These are phyloP conservation scores for Andricus quercusramuli DNA, from an alignment of 2,888 invertebrate species.

Conservation along the genomic window DNA sequence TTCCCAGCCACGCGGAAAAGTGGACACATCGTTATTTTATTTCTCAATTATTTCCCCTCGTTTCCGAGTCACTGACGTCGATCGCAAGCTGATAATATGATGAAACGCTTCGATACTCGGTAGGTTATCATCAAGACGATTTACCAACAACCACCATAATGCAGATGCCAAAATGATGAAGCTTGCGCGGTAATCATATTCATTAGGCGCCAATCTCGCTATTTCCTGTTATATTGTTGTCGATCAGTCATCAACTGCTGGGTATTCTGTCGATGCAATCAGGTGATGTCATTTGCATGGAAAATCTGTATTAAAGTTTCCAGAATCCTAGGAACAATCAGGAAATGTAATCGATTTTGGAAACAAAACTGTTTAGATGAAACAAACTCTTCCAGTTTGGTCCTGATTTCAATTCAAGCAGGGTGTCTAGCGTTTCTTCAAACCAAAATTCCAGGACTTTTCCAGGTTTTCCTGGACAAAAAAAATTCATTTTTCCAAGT, in stretches of 20 bases:
- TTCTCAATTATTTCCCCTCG: not conserved
- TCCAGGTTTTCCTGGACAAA: too few relatives aligned
- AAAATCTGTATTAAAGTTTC: not conserved
- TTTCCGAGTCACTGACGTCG: not conserved
- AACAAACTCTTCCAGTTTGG: not conserved
- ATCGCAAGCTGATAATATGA: slow-evolving; percentile 5
- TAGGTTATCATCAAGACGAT: slow-evolving; percentile 22
- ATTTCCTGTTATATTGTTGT: slow-evolving; percentile 53
- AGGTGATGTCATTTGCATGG: not conserved
- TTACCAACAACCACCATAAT: slow-evolving; percentile 34
- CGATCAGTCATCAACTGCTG: slow-evolving; percentile 9
- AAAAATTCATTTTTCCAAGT: too few relatives aligned
- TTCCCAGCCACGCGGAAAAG: not conserved
- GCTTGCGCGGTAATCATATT: slow-evolving; percentile 57
- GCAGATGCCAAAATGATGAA: slow-evolving; percentile 56
- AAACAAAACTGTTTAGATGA: not conserved
- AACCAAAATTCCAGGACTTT: too few relatives aligned
- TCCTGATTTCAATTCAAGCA: too few relatives aligned
- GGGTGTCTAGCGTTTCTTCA: too few relatives aligned
- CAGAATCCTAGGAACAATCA: not conserved
- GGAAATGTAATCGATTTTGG: not conserved
- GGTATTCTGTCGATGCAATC: not conserved
- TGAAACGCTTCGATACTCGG: slow-evolving; percentile 2
- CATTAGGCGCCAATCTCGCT: slow-evolving; percentile 56
- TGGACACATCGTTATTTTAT: not conserved